These are phyloP conservation scores for Prionace glauca DNA, from an alignment of 2,797 vertebrate genomes.

Conservation along the genomic window DNA sequence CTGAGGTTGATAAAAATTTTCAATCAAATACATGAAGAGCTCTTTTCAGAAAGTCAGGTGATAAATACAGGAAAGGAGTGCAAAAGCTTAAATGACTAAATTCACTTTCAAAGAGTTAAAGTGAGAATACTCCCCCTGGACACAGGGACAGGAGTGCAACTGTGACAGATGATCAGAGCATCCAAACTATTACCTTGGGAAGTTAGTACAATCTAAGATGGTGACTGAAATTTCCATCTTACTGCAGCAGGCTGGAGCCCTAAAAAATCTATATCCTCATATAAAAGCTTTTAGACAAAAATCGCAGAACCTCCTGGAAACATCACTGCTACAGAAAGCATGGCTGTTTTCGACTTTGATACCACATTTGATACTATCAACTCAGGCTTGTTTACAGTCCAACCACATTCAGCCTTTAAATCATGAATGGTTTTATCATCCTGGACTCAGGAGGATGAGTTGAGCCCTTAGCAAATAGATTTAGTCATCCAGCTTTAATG, in stretches of 20 bases:
- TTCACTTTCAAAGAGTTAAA: background rate
- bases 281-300: background rate
- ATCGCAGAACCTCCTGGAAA: background rate
- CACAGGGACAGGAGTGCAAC: background rate
- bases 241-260: background rate
- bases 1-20: background rate
- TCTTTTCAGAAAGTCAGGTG: background rate
- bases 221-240: background rate
- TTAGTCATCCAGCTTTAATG: slow-evolving; percentile 42
- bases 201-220: background rate
- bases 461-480: slow-evolving; percentile 37
- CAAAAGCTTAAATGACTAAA: background rate
- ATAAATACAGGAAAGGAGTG: background rate
- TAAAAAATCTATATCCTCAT: background rate
- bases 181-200: background rate
- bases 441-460: slow-evolving; percentile 31
- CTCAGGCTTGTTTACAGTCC: background rate
- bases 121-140: background rate
- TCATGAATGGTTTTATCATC: slow-evolving; percentile 31
- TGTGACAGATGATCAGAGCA: background rate
- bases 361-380: background rate
- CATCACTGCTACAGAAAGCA: background rate
- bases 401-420: slow-evolving; percentile 16
- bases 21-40: background rate
- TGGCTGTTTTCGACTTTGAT: background rate